phyloP scores from a whole-genome alignment of 2,113 vertebrate species.

The Phalacrocorax aristotelis region DNA sequence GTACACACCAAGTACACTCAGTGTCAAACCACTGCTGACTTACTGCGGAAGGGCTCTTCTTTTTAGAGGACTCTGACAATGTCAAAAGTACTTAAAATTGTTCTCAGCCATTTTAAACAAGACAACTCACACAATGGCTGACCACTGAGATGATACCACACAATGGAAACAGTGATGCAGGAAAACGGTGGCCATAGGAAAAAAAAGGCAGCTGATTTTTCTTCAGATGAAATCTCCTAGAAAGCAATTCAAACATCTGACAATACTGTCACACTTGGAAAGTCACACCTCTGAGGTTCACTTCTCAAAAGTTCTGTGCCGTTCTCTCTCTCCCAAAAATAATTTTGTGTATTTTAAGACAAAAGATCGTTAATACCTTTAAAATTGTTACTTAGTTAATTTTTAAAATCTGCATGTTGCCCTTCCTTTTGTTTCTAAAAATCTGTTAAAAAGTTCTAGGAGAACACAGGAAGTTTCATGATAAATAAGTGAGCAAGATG shows the following conservation, averaged over 20 bases:
- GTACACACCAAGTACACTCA: not conserved
- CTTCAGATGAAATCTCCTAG: slow-evolving; percentile 17
- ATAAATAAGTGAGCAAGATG: not conserved
- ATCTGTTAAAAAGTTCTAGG: not conserved
- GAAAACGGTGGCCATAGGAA: not conserved
- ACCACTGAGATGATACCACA: not conserved
- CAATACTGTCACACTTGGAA: slow-evolving; percentile 35
- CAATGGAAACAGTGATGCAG: not conserved
- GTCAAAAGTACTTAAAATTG: not conserved
- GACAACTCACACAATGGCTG: not conserved
- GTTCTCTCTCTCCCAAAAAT: slow-evolving; percentile 11
- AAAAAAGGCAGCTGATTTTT: not conserved
- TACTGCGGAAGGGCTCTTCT: not conserved
- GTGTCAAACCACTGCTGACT: not conserved
- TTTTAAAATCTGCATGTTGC: not conserved
- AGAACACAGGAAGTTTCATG: not conserved
- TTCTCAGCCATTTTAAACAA: not conserved
- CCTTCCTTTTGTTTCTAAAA: not conserved
- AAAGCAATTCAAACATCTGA: slow-evolving; percentile 65
- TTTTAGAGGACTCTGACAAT: not conserved
- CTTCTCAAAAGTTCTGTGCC: not conserved
- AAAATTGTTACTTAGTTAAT: not conserved
- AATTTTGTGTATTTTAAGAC: not conserved
- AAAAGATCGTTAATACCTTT: not conserved
- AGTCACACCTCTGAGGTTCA: slow-evolving; percentile 4